phyloP scores from a whole-genome alignment of 1,140 invertebrate genomes.

The Drosophila varians region DNA sequence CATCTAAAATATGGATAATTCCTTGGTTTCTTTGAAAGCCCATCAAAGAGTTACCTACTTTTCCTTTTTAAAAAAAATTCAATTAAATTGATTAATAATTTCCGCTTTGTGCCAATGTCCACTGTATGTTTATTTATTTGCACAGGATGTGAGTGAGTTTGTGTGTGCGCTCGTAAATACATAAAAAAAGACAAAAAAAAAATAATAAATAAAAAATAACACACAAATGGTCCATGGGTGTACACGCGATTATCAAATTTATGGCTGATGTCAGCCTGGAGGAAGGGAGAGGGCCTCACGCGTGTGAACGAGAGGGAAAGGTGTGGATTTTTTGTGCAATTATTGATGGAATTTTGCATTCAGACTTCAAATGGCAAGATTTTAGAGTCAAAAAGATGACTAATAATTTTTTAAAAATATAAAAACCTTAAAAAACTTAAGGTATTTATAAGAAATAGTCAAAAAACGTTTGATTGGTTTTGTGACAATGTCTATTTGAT shows the following conservation, averaged over 20 bases:
- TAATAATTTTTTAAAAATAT: too few species aligned
- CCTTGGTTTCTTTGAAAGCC: background rate
- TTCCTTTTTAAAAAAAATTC: background rate
- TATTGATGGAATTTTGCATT: background rate
- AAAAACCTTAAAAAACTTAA: too few species aligned
- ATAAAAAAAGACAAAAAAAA: constrained; percentile 4
- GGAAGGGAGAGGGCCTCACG: constrained; percentile 2
- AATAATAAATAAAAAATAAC: background rate
- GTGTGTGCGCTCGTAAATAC: constrained; percentile 29
- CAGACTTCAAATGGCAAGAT: too few species aligned
- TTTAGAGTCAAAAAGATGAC: too few species aligned
- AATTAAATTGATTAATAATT: background rate
- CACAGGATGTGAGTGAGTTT: constrained; percentile 31
- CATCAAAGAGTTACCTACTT: too few species aligned
- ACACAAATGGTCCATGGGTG: constrained; percentile 7
- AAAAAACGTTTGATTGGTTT: too few species aligned
- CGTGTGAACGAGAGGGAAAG: background rate
- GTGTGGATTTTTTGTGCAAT: constrained; percentile 3
- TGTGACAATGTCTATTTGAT: too few species aligned
- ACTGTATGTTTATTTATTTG: constrained; percentile 31
- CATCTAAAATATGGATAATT: background rate
- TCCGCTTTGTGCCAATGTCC: background rate
- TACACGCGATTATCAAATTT: constrained; percentile 77
- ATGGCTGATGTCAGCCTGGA: constrained; percentile 66
- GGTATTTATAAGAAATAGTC: too few species aligned